Conservation (phyloP, 2,797 vertebrate species). For the Tamandua tetradactyla region DNA sequence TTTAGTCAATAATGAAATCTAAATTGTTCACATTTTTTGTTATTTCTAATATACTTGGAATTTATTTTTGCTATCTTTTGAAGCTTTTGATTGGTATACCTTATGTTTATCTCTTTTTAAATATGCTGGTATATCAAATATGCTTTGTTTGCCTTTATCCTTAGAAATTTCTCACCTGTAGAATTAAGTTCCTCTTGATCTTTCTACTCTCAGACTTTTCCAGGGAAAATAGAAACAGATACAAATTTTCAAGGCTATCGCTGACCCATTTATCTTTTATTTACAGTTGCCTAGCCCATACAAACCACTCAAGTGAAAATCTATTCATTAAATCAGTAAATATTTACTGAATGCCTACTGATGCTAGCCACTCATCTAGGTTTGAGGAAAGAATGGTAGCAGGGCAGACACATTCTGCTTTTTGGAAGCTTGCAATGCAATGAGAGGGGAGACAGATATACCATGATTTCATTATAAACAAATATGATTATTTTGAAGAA, state of each 20-base stretch:
- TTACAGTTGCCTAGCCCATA: neutral
- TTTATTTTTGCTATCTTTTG: too few species aligned
- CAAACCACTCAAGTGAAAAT: neutral
- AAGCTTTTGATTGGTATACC: too few species aligned
- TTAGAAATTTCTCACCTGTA: too few species aligned
- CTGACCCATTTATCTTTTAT: neutral
- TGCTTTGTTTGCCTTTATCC: too few species aligned
- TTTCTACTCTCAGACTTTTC: neutral
- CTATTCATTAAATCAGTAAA: neutral
- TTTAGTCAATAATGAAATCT: too few species aligned
- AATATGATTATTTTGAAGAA: neutral
- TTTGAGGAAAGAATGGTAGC: too few species aligned
- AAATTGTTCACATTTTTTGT: too few species aligned
- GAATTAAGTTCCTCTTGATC: too few species aligned
- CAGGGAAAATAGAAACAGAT: neutral
- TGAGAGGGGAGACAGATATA: neutral
- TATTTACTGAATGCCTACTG: neutral
- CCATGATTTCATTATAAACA: neutral
- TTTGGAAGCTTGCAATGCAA: too few species aligned
- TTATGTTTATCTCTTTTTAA: too few species aligned
- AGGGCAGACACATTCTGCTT: neutral
- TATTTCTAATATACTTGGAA: too few species aligned
- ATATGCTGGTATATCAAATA: too few species aligned
- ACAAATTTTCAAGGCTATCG: neutral
- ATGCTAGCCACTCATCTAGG: neutral